A percentile compares a stretch with the other conserved stretches of the same genome.
These are phyloP conservation scores for Pelosia muscerda DNA, from an alignment of 2,888 invertebrate genomes.

Conservation along the genomic window DNA sequence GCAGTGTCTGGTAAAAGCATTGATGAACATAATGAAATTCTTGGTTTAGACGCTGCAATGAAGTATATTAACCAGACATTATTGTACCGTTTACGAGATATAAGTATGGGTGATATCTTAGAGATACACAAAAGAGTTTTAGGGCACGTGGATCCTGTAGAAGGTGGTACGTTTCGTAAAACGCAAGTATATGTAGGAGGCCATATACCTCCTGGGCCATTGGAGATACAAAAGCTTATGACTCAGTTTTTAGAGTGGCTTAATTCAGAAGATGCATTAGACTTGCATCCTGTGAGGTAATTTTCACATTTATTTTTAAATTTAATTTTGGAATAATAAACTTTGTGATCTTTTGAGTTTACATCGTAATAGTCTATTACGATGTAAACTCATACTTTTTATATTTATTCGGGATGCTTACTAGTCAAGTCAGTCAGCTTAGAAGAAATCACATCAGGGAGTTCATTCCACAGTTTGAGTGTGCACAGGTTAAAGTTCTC, in stretches of 20 bases:
- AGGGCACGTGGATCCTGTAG: conserved; percentile 97
- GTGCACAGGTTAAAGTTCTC: too few species aligned
- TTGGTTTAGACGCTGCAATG: conserved; percentile 97
- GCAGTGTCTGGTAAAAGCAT: conserved; percentile 96
- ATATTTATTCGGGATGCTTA: too few species aligned
- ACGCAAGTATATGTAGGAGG: conserved; percentile 98
- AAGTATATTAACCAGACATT: conserved; percentile 95
- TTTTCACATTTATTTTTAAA: conserved; percentile 1
- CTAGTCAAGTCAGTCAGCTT: too few species aligned
- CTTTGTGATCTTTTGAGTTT: too few species aligned
- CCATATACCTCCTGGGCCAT: conserved; percentile 96
- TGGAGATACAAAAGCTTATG: conserved; percentile 93
- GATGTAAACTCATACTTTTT: too few species aligned
- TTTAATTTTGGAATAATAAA: too few species aligned
- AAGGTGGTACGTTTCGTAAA: conserved; percentile 95
- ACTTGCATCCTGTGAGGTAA: conserved; percentile 95
- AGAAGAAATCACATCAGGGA: too few species aligned
- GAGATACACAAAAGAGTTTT: conserved; percentile 97
- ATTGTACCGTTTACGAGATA: conserved; percentile 91
- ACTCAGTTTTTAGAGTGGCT: conserved; percentile 96
- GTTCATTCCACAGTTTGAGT: too few species aligned
- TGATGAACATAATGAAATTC: conserved; percentile 98
- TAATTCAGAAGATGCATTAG: conserved; percentile 94
- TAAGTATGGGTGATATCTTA: conserved; percentile 94
- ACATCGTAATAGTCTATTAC: too few species aligned